Evolutionary conservation across 2,888 invertebrate species (phyloP), one percentile per base, ranked within the genome.

Genomic region (Junonia oenone): DNA sequence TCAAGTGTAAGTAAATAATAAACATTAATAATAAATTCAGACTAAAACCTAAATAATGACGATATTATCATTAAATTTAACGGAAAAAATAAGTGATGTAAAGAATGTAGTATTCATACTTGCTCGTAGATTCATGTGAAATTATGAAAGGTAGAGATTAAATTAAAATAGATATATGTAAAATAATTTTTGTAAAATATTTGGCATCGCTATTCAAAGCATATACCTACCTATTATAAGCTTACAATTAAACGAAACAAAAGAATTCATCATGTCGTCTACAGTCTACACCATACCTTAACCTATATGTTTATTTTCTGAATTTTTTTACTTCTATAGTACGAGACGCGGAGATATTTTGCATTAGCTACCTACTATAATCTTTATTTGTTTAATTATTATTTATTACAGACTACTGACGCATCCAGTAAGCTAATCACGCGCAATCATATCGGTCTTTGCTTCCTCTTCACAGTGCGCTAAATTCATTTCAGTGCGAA

Each of bases 401-500:
- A n/a, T n/a, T n/a, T n/a, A n/a, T n/a, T n/a, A 1, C 19, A 31
- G 27, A n/a, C n/a, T 38, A 8, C 27, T 37, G 48, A 26, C 73
- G 61, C 63, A 63, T 76, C 76, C 62, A 80, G 77, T 56, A 47
- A 46, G 22, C n/a, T 31, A 43, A 66, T 65, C 40, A 56, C 67
- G 66, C 43, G 13, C 46, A 55, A 53, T 63, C 61, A 47, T 59
- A 48, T 59, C 55, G 59, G 58, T 59, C 59, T 59, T 68, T 62
- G 75, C 76, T 83, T 84, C 83, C 83, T 81, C 74, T 69, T 81
- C 74, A 66, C 71, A 69, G 66, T 68, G 77, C 69, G 76, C 79
- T 81, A 80, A 79, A 83, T 82, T 81, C 72, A 75, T 83, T 83
- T 81, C 80, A 81, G 80, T 71, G 68, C 70, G 66, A 76, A 68